Conservation (phyloP, 2,888 invertebrate species). For the Iselma pallidipennis region DNA sequence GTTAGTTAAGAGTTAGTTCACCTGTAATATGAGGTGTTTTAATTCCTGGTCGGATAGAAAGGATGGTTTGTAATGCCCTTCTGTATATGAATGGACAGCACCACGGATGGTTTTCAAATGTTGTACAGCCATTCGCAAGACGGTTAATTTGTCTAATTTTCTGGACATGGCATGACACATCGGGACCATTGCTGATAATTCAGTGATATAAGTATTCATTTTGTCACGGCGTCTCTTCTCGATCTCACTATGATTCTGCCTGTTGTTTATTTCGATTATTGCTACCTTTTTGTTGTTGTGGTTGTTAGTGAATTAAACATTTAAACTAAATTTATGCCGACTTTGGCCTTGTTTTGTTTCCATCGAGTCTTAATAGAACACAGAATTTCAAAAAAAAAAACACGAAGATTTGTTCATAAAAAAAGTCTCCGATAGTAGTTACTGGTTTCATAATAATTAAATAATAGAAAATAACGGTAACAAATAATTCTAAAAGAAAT, state of each 20-base stretch:
- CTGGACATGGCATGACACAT: constrained; percentile 93
- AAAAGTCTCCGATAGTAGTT: background rate
- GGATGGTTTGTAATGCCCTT: constrained; percentile 77
- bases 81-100: constrained; percentile 73
- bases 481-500: constrained; percentile 28
- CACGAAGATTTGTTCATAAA: background rate
- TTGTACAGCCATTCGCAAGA: constrained; percentile 90
- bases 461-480: constrained; percentile 32
- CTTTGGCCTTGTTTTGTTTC: background rate
- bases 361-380: too few relatives aligned
- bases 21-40: constrained; percentile 80
- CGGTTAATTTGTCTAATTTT: constrained; percentile 91
- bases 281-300: background rate
- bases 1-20: constrained; percentile 42
- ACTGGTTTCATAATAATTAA: constrained; percentile 30
- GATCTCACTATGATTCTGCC: constrained; percentile 96
- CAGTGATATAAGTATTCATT: constrained; percentile 94
- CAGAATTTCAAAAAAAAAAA: background rate
- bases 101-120: constrained; percentile 81
- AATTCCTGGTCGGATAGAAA: constrained; percentile 86
- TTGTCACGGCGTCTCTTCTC: constrained; percentile 93
- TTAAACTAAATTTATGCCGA: background rate
- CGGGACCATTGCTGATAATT: constrained; percentile 87
- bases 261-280: constrained; percentile 51
- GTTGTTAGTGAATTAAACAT: constrained; percentile 1